These are phyloP conservation scores for Synodontis membranacea DNA, from an alignment of 2,113 vertebrate genomes.

Conservation along the genomic window DNA sequence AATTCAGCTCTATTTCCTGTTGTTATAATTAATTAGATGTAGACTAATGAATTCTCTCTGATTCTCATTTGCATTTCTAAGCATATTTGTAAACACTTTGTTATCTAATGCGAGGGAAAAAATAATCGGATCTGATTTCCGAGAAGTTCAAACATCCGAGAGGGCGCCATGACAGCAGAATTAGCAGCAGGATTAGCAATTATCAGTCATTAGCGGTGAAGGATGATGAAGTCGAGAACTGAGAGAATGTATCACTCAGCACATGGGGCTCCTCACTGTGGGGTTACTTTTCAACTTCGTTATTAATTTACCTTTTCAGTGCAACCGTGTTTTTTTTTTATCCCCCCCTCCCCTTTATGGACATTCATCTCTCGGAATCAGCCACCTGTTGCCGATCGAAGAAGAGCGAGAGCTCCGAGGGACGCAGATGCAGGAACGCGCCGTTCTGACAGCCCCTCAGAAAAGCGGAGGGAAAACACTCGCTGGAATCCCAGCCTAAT, in stretches of 20 bases:
- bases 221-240: conserved; percentile 34
- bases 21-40: background rate
- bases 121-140: background rate
- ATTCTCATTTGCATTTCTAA: background rate
- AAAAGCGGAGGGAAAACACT: conserved; percentile 36
- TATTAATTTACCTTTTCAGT: conserved; percentile 45
- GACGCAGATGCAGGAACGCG: conserved; percentile 28
- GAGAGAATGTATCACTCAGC: conserved; percentile 5
- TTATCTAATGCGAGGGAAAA: background rate
- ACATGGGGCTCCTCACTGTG: background rate
- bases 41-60: background rate
- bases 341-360: conserved; percentile 28
- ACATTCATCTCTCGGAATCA: conserved; percentile 55
- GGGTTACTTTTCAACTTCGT: conserved; percentile 23
- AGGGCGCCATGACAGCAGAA: background rate
- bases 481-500: conserved; percentile 47
- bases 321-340: conserved; percentile 39
- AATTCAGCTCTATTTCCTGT: background rate
- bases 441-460: conserved; percentile 35
- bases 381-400: conserved; percentile 61
- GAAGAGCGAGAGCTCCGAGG: conserved; percentile 29
- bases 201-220: conserved; percentile 41
- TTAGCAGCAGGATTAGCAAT: conserved; percentile 33
- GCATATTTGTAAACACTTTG: background rate
- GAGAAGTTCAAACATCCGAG: background rate